These are phyloP conservation scores for Lamellibrachia luymesi DNA, from an alignment of 1,140 invertebrate genomes.

Conservation along the genomic window DNA sequence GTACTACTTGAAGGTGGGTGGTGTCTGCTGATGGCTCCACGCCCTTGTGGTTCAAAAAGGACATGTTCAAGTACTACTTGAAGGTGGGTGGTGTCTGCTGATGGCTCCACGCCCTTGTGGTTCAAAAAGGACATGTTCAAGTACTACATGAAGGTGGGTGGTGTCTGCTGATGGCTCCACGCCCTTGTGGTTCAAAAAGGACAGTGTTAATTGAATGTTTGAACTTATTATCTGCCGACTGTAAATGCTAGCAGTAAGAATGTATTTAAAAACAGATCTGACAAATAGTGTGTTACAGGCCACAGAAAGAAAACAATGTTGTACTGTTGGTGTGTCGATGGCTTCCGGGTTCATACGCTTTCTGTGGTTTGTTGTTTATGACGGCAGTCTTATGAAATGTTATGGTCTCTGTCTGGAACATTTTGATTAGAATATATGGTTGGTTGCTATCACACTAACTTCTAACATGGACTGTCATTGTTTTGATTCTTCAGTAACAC, in stretches of 20 bases:
- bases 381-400: too few species aligned
- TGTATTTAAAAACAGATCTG: not conserved
- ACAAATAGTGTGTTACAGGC: not conserved
- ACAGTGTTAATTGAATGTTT: not conserved
- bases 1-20: conserved; percentile 87
- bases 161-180: not conserved
- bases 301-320: not conserved
- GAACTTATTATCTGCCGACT: not conserved
- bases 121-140: conserved; percentile 78
- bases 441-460: too few species aligned
- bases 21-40: not conserved
- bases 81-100: conserved; percentile 65
- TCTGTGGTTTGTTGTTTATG: not conserved
- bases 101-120: too few species aligned
- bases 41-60: conserved; percentile 40
- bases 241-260: not conserved
- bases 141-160: conserved; percentile 87
- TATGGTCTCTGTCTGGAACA: too few species aligned
- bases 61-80: conserved; percentile 96
- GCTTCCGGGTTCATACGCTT: not conserved
- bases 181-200: not conserved
- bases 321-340: not conserved
- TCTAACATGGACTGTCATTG: too few species aligned
- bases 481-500: too few species aligned
- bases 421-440: too few species aligned